Evolutionary conservation across 2,797 vertebrate genomes (phyloP).

Genomic region (Mycteria americana): DNA sequence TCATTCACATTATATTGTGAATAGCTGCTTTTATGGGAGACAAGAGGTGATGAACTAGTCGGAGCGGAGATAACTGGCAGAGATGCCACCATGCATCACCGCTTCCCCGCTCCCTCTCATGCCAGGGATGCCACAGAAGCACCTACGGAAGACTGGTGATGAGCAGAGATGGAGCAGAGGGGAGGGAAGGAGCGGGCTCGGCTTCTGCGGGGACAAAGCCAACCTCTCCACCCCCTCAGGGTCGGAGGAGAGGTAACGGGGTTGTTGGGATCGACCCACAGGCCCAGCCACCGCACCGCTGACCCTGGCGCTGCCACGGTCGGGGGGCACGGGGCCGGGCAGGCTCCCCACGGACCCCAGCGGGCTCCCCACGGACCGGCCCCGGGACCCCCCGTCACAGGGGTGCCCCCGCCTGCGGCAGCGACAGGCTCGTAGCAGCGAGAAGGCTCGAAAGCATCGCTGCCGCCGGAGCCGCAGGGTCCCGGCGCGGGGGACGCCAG

Average conservation of each 20-base stretch:
- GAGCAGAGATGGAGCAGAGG: background rate
- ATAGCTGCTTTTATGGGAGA: conserved; percentile 21
- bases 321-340: accelerated
- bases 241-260: accelerated
- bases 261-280: background rate
- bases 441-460: background rate
- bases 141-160: background rate
- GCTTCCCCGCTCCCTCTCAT: background rate
- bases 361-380: background rate
- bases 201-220: background rate
- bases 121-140: background rate
- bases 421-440: accelerated
- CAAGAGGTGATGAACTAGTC: background rate
- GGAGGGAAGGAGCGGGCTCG: background rate
- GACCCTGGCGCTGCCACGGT: background rate
- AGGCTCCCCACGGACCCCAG: accelerated
- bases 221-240: background rate
- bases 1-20: background rate
- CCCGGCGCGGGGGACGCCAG: accelerated
- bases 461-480: accelerated
- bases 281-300: background rate
- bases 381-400: accelerated
- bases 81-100: background rate
- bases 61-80: background rate
- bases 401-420: too few species aligned